Evolutionary conservation across 2,888 invertebrate species (phyloP).

Genomic region (Lasioglossum morio): DNA sequence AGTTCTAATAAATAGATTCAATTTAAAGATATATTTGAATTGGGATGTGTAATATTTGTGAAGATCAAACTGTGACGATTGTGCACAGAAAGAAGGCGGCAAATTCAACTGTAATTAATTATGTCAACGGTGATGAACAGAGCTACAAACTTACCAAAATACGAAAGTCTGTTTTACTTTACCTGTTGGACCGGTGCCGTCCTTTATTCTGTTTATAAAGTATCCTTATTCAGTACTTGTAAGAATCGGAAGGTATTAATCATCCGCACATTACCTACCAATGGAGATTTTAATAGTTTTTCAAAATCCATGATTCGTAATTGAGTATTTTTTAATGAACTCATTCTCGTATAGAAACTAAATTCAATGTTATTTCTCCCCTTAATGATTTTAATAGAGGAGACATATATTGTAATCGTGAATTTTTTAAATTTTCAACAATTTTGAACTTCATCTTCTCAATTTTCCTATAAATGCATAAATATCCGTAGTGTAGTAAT

Average conservation of each 20-base stretch:
- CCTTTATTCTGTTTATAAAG: slow-evolving; percentile 86
- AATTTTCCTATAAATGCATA: no score
- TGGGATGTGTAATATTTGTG: slow-evolving; percentile 5
- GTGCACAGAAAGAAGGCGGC: slow-evolving; percentile 42
- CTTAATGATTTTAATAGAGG: no score
- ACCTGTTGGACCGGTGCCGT: slow-evolving; percentile 86
- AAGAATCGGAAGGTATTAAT: slow-evolving; percentile 67
- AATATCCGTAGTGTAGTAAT: background rate
- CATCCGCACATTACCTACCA: background rate
- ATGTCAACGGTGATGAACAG: background rate
- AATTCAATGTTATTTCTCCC: no score
- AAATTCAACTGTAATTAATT: slow-evolving; percentile 56
- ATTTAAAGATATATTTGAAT: background rate
- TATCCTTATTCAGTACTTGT: slow-evolving; percentile 86
- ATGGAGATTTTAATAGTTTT: background rate
- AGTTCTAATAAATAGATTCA: background rate
- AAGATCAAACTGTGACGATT: background rate
- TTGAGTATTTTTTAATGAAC: background rate
- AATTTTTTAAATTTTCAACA: no score
- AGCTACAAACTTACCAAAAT: slow-evolving; percentile 60
- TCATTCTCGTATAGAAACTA: background rate
- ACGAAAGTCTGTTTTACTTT: slow-evolving; percentile 86
- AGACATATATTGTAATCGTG: no score
- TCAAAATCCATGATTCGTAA: background rate
- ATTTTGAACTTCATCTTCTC: no score